A percentile compares a stretch with the other conserved stretches of the same genome.
These are phyloP conservation scores for Acrobasis repandana DNA, from an alignment of 2,888 invertebrate genomes.

Conservation along the genomic window DNA sequence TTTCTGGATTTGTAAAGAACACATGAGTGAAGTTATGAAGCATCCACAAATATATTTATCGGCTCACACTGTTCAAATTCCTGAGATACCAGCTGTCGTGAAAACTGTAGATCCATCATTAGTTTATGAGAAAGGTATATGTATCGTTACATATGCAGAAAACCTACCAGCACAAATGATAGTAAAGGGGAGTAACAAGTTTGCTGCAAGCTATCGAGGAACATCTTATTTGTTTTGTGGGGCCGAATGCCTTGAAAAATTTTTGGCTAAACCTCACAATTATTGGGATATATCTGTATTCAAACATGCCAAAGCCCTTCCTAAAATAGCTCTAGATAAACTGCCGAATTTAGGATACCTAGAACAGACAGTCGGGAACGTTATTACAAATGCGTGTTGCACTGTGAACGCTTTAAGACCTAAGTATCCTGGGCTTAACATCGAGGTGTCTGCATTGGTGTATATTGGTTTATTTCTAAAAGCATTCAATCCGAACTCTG, in stretches of 20 bases:
- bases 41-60: constrained; percentile 66
- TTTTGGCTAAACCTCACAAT: constrained; percentile 74
- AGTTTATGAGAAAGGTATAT: constrained; percentile 81
- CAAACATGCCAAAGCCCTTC: constrained; percentile 55
- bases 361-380: constrained; percentile 82
- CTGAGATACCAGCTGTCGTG: constrained; percentile 77
- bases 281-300: constrained; percentile 76
- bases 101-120: constrained; percentile 60
- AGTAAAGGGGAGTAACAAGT: constrained; percentile 64
- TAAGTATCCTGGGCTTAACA: constrained; percentile 82
- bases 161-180: constrained; percentile 74
- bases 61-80: constrained; percentile 51
- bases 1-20: constrained; percentile 85
- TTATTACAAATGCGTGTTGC: constrained; percentile 80
- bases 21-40: constrained; percentile 70
- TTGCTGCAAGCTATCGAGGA: constrained; percentile 74
- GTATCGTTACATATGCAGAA: constrained; percentile 84
- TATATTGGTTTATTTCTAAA: constrained; percentile 83
- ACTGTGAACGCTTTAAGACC: constrained; percentile 79
- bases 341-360: constrained; percentile 84
- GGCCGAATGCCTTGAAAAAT: constrained; percentile 73
- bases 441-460: constrained; percentile 76
- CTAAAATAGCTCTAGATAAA: constrained; percentile 65
- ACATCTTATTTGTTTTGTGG: constrained; percentile 83
- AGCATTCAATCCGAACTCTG: constrained; percentile 64